Base-by-base conservation (phyloP, 1,140 invertebrate species). In the Camponotus floridanus region DNA sequence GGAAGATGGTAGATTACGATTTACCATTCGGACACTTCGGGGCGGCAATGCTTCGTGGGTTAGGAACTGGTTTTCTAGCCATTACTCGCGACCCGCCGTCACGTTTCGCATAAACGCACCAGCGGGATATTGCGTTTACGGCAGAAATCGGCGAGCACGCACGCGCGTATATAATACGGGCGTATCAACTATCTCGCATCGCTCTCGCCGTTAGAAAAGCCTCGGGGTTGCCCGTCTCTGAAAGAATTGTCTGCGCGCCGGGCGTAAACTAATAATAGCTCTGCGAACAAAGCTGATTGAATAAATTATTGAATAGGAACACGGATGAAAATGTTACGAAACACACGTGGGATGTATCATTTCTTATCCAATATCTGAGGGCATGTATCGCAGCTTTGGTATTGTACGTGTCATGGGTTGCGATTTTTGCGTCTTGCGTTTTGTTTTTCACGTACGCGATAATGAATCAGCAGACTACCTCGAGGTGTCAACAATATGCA, bases 1-100 rank as follows among this genome's bases (percentile, higher is more conserved):
- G 55, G 39, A 81, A 81, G 79, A 45, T 57, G 79, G 62, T 76
- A 76, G 86, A 79, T 83, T 86, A 80, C 83, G 88, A 87, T 81
- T 87, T 84, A 64, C 79, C 62, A 85, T 57, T 68, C 87, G 79
- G 70, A 68, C 39, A 81, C 76, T 70, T 78, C 26, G 36, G 70
- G 76, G 70, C 87, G 74, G 81, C 70, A 85, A 80, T 83, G 76
- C 67, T 31, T 90, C 86, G 65, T 48, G 73, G 55, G 83, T 87
- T 86, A 86, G 73, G 64, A 92, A 92, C 91, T 92, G 91, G 90
- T 91, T 92, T 91, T 89, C 90, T 89, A 90, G 86, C 91, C 85
- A 85, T 90, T 89, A 89, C 90, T 91, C 84, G 87, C 59, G 68
- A 76, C 87, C 78, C 57, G 15, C 80, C 86, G 86, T 90, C 90